Percentiles rank a stretch among this genome's conserved stretches.
These are phyloP conservation scores for Ephialtes manifestator DNA, from an alignment of 2,888 invertebrate genomes.

Conservation along the genomic window DNA sequence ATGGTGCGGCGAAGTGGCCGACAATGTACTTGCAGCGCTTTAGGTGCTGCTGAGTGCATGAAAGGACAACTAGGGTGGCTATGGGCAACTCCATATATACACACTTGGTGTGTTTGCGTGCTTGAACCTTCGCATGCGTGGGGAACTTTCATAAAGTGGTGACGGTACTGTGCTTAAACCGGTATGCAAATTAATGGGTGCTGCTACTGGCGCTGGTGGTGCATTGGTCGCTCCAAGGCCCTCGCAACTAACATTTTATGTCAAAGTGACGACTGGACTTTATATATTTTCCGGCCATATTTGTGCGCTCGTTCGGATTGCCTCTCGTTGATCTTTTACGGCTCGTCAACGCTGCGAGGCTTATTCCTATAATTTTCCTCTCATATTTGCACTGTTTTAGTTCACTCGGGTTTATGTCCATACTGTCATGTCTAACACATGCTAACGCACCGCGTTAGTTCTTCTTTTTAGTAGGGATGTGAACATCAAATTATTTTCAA, in stretches of 20 bases:
- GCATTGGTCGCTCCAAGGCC: slow-evolving; percentile 38
- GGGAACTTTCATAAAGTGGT: slow-evolving; percentile 14
- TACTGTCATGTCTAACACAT: background rate
- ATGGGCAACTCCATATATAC: background rate
- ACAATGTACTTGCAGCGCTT: slow-evolving; percentile 35
- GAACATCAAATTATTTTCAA: too few relatives aligned
- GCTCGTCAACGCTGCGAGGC: background rate
- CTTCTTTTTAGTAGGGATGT: too few relatives aligned
- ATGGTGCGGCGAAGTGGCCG: slow-evolving; percentile 10
- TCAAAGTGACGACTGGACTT: slow-evolving; percentile 39
- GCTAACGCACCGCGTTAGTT: background rate
- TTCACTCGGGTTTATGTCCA: background rate
- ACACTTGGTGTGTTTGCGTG: slow-evolving; percentile 24
- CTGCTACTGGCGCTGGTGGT: slow-evolving; percentile 24
- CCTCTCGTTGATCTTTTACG: slow-evolving; percentile 5
- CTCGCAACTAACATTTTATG: slow-evolving; percentile 18
- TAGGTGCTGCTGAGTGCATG: slow-evolving; percentile 7
- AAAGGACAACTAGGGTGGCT: background rate
- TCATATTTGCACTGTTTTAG: slow-evolving; percentile 11
- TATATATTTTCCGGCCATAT: slow-evolving; percentile 27
- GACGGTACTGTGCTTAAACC: slow-evolving; percentile 47
- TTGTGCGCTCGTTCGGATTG: slow-evolving; percentile 18
- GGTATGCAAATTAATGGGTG: slow-evolving; percentile 62
- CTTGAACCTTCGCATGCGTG: slow-evolving; percentile 24
- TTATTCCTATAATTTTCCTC: slow-evolving; percentile 9